Conservation (phyloP, 2,113 vertebrate genomes). For the Myanophis thanlyinensis region DNA sequence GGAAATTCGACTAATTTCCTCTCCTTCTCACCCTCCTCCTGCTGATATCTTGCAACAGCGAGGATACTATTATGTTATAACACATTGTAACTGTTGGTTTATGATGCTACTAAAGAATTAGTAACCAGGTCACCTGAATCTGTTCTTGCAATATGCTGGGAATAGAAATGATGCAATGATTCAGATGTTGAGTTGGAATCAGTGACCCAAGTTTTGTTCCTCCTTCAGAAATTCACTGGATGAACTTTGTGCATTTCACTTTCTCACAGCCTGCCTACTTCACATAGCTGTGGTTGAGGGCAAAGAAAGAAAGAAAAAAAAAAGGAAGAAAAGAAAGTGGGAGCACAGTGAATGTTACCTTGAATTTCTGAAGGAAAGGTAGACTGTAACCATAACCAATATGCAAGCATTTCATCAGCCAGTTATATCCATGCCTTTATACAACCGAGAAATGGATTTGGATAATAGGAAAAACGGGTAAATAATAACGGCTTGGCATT, state of each 20-base stretch:
- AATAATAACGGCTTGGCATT: background rate
- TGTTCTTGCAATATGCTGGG: background rate
- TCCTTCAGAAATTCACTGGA: background rate
- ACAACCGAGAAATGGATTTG: background rate
- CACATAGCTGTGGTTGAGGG: background rate
- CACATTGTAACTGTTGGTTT: background rate
- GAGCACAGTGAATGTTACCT: background rate
- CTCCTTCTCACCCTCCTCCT: accelerated
- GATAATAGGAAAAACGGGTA: background rate
- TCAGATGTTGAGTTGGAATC: background rate
- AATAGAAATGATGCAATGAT: background rate
- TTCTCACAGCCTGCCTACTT: background rate
- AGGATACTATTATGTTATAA: background rate
- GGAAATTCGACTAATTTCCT: background rate
- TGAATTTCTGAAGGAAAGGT: background rate
- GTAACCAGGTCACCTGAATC: background rate
- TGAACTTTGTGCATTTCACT: background rate
- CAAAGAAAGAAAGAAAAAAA: background rate
- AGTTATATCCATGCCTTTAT: background rate
- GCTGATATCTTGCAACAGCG: background rate
- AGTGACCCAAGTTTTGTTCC: background rate
- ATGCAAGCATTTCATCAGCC: background rate
- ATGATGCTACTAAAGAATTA: background rate
- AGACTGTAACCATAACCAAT: background rate
- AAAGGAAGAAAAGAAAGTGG: background rate